Evolutionary conservation across 2,113 vertebrate species (phyloP).

Genomic region (Monopterus albus): DNA sequence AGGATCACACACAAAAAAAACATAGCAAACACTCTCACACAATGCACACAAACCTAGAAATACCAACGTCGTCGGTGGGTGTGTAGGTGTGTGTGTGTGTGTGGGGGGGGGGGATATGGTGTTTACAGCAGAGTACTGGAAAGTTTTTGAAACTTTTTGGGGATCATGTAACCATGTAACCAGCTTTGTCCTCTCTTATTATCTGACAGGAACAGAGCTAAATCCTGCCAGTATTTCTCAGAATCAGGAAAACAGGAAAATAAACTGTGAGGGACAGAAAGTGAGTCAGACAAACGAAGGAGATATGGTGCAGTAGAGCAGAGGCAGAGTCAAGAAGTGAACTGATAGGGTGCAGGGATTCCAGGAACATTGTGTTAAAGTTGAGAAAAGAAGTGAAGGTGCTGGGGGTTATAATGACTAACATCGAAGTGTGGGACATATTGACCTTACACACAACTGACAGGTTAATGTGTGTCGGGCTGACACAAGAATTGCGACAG

Average conservation of each 20-base stretch:
- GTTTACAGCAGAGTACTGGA: no score
- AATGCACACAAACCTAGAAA: background rate
- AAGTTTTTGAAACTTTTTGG: constrained; percentile 73
- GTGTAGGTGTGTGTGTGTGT: constrained; percentile 2
- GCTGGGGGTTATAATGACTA: constrained; percentile 20
- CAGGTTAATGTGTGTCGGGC: constrained; percentile 58
- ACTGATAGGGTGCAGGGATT: background rate
- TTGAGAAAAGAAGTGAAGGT: constrained; percentile 16
- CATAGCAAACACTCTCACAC: background rate
- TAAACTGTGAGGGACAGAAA: constrained; percentile 1
- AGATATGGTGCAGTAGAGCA: background rate
- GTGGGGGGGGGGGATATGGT: no score
- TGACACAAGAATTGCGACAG: constrained; percentile 69
- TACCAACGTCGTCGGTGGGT: no score
- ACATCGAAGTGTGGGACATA: constrained; percentile 38
- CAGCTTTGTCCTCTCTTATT: constrained; percentile 73
- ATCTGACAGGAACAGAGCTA: constrained; percentile 70
- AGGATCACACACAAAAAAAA: constrained; percentile 28
- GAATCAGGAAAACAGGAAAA: constrained; percentile 22
- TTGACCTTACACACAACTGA: constrained; percentile 53
- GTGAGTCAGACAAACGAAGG: background rate
- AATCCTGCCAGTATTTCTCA: constrained; percentile 36
- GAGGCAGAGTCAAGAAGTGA: background rate
- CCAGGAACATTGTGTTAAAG: background rate
- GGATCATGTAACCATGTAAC: constrained; percentile 72